Conservation (phyloP, 2,797 vertebrate species). For the Phoxinus dragarum region DNA sequence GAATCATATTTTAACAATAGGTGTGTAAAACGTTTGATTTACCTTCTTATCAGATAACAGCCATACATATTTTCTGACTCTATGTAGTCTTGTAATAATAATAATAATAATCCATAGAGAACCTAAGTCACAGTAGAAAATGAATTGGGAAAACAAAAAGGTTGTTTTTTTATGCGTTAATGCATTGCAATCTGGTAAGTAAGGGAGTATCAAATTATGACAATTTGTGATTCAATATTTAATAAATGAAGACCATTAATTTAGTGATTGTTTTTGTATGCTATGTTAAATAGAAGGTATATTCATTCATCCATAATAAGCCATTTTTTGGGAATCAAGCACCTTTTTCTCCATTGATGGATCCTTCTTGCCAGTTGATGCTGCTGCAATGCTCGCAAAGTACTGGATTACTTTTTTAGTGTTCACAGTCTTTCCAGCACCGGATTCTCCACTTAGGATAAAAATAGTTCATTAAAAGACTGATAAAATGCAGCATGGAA, state of each 20-base stretch:
- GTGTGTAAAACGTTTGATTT: not conserved
- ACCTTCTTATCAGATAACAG: too few relatives aligned
- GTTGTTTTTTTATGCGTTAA: not conserved
- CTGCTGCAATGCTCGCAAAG: conserved; percentile 84
- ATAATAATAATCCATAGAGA: not conserved
- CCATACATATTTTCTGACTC: not conserved
- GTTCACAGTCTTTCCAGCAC: conserved; percentile 85
- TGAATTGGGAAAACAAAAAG: not conserved
- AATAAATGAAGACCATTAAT: not conserved
- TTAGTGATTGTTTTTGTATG: not conserved
- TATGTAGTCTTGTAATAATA: not conserved
- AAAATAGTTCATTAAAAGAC: not conserved
- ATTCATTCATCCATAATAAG: not conserved
- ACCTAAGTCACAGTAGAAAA: not conserved
- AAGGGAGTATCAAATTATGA: not conserved
- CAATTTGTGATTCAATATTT: not conserved
- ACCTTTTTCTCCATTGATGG: conserved; percentile 79
- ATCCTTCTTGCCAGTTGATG: conserved; percentile 82
- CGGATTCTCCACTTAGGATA: conserved; percentile 80
- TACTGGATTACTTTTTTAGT: conserved; percentile 86
- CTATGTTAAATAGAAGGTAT: not conserved
- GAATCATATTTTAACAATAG: not conserved
- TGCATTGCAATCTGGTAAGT: not conserved
- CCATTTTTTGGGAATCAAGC: not conserved
- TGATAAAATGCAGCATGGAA: not conserved